phyloP scores from a whole-genome alignment of 2,113 vertebrate species.

The Perca flavescens region DNA sequence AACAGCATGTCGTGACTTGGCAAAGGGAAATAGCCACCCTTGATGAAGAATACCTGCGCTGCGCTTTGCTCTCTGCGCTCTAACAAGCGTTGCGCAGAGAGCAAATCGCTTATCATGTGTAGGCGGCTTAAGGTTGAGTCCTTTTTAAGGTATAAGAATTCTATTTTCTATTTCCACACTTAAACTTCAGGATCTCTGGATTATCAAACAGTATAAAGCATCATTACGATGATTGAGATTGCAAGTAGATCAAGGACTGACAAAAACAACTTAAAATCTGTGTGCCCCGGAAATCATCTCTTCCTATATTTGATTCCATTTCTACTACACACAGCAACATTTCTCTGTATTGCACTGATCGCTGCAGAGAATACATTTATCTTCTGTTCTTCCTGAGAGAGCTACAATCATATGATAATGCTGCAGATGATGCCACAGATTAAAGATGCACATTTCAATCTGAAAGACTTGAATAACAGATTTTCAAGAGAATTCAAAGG shows the following conservation, averaged over 20 bases:
- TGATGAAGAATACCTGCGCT: no score
- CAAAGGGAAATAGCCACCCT: no score
- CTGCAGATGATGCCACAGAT: constrained; percentile 15
- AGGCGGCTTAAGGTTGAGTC: not conserved
- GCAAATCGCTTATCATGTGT: no score
- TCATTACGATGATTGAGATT: constrained; percentile 18
- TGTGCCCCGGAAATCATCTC: constrained; percentile 18
- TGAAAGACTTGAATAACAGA: constrained; percentile 11
- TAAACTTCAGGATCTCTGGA: constrained; percentile 40
- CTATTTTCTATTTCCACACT: constrained; percentile 1
- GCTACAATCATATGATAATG: constrained; percentile 9
- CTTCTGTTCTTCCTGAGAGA: constrained; percentile 22
- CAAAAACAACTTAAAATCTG: constrained; percentile 1
- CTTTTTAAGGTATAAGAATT: constrained; percentile 24
- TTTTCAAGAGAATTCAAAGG: not conserved
- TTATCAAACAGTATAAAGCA: constrained; percentile 29
- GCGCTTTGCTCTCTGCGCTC: no score
- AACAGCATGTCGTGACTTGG: no score
- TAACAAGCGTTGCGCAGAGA: no score
- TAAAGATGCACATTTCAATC: constrained; percentile 32
- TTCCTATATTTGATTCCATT: constrained; percentile 9
- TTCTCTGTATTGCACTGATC: not conserved
- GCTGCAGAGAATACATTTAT: not conserved
- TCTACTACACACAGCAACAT: not conserved
- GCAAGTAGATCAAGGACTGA: constrained; percentile 27